These are phyloP conservation scores for Stegodyphus dumicola DNA, from an alignment of 1,140 invertebrate genomes.

Conservation along the genomic window DNA sequence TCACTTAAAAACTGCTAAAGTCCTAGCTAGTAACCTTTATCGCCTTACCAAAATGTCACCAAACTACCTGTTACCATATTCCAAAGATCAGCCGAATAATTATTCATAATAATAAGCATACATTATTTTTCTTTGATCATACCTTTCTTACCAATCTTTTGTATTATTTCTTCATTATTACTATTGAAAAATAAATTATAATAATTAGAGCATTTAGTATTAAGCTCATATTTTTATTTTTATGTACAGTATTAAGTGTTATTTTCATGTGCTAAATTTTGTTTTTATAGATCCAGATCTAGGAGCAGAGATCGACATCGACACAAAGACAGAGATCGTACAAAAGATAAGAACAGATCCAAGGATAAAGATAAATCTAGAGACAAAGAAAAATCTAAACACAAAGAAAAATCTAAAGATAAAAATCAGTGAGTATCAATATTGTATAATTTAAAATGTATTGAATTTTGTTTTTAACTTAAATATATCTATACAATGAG, in stretches of 20 bases:
- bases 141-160: neutral
- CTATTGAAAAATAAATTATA: neutral
- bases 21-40: no score
- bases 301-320: conserved; percentile 51
- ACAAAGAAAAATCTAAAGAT: conserved; percentile 14
- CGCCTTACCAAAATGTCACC: no score
- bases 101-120: no score
- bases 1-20: no score
- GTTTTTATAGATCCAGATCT: conserved; percentile 47
- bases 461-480: no score
- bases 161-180: neutral
- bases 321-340: conserved; percentile 41
- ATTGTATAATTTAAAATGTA: no score
- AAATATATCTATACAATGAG: no score
- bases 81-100: no score
- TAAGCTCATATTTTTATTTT: no score
- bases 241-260: neutral
- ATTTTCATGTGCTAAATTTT: neutral
- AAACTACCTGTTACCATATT: no score
- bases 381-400: conserved; percentile 67
- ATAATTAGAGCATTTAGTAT: no score
- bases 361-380: conserved; percentile 51
- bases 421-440: conserved; percentile 24
- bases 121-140: neutral
- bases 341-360: conserved; percentile 20